These are phyloP conservation scores for Gonioctena quinquepunctata DNA, from an alignment of 1,140 invertebrate species.

Conservation along the genomic window DNA sequence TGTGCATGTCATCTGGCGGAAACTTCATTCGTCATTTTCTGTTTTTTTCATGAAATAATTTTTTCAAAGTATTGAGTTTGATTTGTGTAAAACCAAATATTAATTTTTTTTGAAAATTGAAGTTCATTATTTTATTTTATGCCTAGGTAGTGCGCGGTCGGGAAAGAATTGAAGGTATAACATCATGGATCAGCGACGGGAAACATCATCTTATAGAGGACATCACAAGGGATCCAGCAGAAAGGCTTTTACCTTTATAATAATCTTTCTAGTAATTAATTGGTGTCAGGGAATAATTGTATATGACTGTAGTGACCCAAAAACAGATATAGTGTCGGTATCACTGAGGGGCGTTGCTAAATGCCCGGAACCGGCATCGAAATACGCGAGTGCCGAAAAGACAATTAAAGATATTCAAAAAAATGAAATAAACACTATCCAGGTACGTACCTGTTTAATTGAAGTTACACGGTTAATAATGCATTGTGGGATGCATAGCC, in stretches of 20 bases:
- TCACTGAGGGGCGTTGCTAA: background rate
- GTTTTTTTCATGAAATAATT: too few relatives aligned
- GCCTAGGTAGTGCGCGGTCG: background rate
- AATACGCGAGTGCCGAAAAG: background rate
- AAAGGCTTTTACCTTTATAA: background rate
- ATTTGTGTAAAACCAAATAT: too few relatives aligned
- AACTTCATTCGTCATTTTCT: too few relatives aligned
- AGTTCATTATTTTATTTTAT: background rate
- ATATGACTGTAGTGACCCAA: background rate
- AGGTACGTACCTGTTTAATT: slow-evolving; percentile 20
- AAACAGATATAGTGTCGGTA: background rate
- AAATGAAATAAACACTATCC: background rate
- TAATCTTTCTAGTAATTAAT: background rate
- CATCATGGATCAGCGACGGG: background rate
- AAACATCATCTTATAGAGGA: too few relatives aligned
- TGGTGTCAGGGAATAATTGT: background rate
- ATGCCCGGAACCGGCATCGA: background rate
- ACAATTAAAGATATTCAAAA: background rate
- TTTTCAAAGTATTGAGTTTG: too few relatives aligned
- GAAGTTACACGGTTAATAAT: slow-evolving; percentile 22
- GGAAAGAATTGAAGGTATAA: background rate
- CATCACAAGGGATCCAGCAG: background rate
- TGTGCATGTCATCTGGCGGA: too few relatives aligned
- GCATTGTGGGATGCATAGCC: slow-evolving; percentile 26
- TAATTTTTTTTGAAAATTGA: too few relatives aligned